Base-by-base conservation (phyloP, 2,888 invertebrate species). In the Ametastegia equiseti region DNA sequence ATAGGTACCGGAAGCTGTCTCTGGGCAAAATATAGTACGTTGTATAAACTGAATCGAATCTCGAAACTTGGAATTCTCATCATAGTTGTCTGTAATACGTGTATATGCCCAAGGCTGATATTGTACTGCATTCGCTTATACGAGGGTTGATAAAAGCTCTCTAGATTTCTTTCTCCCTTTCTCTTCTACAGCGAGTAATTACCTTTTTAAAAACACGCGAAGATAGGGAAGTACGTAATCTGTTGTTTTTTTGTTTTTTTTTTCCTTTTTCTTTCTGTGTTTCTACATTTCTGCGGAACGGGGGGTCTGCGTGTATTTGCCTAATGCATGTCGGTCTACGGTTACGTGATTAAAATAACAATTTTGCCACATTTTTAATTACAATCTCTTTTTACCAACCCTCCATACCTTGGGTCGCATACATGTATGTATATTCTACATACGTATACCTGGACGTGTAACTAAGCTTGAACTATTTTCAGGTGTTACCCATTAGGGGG, bases 291-390 rank as follows among this genome's bases (percentile, higher is more conserved):
- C n/a, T n/a, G n/a, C n/a, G n/a, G n/a, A n/a, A n/a, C 30, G 30
- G 60, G 15, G 60, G n/a, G n/a, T n/a, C n/a, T 30, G 27, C 11
- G 60, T 30, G 60, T 60, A 11, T 67, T 67, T 36, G 36, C 36
- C 19, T 67, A 9, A 39, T 39, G 33, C 9, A 9, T n/a, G 39
- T 39, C 2, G n/a, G 65, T 67, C 7, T 54, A 67, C 63, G 36
- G 65, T 67, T 67, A 67, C 65, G 65, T 67, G 65, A 67, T 67
- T 67, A 39, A 67, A 67, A 67, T 67, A 39, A 67, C 39, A 67
- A 67, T 67, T 67, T 36, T 0, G 2, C 36, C 39, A 39, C 39
- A 39, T 67, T 67, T 67, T 67, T 67, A 67, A 67, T 67, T 67
- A 67, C 19, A 67, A 67, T 19, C 19, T 67, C 39, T 9, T 4